Evolutionary conservation across 2,113 vertebrate species (phyloP).

Genomic region (Meles meles): DNA sequence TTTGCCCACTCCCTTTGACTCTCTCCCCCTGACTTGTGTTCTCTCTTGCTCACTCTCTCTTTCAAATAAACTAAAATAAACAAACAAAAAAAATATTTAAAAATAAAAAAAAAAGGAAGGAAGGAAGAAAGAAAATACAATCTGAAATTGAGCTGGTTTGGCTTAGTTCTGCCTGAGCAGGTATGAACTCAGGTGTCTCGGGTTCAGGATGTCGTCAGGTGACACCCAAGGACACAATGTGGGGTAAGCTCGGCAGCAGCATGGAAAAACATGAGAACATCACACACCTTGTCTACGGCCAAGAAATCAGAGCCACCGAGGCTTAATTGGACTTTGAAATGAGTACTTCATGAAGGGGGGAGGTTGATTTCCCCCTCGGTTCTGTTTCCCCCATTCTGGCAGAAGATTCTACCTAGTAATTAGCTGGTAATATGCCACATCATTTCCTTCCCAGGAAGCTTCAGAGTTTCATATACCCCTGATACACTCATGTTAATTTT

Average conservation of each 20-base stretch:
- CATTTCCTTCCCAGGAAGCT: conserved; percentile 50
- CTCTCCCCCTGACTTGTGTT: no score
- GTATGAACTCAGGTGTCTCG: neutral
- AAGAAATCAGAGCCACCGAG: conserved; percentile 38
- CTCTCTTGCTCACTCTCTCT: no score
- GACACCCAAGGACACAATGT: neutral
- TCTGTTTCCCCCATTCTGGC: conserved; percentile 53
- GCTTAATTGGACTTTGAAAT: conserved; percentile 58
- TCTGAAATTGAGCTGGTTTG: neutral
- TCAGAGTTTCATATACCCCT: neutral
- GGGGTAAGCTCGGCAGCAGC: neutral
- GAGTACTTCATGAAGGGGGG: neutral
- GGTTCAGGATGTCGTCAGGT: neutral
- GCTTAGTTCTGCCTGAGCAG: neutral
- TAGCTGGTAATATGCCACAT: conserved; percentile 60
- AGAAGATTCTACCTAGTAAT: conserved; percentile 59
- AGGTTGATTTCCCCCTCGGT: conserved; percentile 33
- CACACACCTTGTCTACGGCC: neutral
- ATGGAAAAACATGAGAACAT: neutral
- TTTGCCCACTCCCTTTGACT: no score
- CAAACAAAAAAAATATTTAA: no score
- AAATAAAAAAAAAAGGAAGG: neutral
- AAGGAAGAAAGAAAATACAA: neutral
- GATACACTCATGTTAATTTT: conserved; percentile 48
- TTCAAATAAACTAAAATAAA: no score